Evolutionary conservation across 2,888 invertebrate species (phyloP).

Genomic region (Lithodes maja): DNA sequence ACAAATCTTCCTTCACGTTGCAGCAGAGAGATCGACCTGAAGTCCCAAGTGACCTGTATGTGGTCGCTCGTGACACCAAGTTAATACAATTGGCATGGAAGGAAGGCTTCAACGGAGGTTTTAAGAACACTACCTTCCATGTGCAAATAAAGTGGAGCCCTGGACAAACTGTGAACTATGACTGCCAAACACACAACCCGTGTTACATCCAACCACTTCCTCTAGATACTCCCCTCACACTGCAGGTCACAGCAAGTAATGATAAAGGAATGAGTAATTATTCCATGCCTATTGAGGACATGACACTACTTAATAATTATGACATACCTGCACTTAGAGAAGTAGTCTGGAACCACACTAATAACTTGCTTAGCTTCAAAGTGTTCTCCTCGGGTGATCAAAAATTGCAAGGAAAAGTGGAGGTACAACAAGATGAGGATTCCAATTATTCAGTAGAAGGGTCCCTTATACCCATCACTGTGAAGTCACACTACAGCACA

Average conservation of each 20-base stretch:
- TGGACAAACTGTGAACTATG: conserved; percentile 73
- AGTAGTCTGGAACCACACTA: conserved; percentile 88
- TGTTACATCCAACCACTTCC: conserved; percentile 91
- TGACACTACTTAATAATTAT: conserved; percentile 86
- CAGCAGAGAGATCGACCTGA: conserved; percentile 93
- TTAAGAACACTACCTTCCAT: conserved; percentile 92
- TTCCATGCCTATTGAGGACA: conserved; percentile 87
- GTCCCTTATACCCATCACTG: conserved; percentile 28
- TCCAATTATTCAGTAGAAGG: conserved; percentile 52
- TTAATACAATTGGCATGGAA: conserved; percentile 89
- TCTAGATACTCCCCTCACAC: conserved; percentile 89
- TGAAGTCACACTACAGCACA: conserved; percentile 31
- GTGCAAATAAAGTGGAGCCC: conserved; percentile 74
- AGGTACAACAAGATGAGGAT: conserved; percentile 39
- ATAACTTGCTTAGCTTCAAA: conserved; percentile 85
- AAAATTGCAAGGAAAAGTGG: conserved; percentile 80
- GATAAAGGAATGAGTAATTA: conserved; percentile 91
- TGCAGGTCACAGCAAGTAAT: conserved; percentile 89
- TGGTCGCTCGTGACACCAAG: conserved; percentile 85
- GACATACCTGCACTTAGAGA: conserved; percentile 85
- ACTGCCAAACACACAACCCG: conserved; percentile 89
- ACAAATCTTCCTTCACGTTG: conserved; percentile 79
- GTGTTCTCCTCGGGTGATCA: conserved; percentile 85
- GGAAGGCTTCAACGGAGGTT: conserved; percentile 92
- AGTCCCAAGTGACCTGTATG: conserved; percentile 83